phyloP scores from a whole-genome alignment of 1,140 invertebrate genomes.

The Cotesia chilonis region DNA sequence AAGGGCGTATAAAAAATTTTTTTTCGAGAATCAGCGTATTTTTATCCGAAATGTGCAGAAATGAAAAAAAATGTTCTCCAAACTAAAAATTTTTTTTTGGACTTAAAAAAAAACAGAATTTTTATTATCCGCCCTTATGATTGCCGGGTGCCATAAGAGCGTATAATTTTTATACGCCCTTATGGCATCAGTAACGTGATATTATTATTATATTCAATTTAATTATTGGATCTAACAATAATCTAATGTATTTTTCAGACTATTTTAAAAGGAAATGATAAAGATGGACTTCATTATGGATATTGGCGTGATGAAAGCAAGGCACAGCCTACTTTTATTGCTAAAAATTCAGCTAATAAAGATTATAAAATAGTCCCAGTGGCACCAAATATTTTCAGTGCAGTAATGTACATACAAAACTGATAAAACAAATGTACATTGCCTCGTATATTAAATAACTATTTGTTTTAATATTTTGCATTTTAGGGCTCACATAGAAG shows the following conservation, averaged over 20 bases:
- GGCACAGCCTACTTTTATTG: constrained; percentile 79
- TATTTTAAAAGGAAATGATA: constrained; percentile 74
- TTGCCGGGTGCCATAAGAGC: no score
- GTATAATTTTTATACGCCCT: no score
- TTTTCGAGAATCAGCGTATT: no score
- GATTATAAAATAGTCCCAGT: constrained; percentile 75
- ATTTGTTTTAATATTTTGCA: constrained; percentile 29
- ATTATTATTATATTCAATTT: constrained; percentile 22
- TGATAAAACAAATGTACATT: no score
- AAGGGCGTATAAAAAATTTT: no score
- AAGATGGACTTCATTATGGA: constrained; percentile 82
- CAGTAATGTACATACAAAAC: constrained; percentile 74
- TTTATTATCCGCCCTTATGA: no score
- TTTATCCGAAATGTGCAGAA: no score
- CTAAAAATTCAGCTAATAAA: constrained; percentile 74
- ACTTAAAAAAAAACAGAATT: no score
- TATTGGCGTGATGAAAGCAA: constrained; percentile 88
- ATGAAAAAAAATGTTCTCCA: no score
- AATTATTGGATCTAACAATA: not conserved
- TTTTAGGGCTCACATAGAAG: constrained; percentile 72
- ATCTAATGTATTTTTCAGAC: constrained; percentile 66
- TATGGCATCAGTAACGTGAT: no score
- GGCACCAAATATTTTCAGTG: constrained; percentile 87
- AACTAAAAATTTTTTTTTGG: no score
- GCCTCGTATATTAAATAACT: no score